Evolutionary conservation across 2,888 invertebrate genomes (phyloP).

Genomic region (Anaspis maculata): DNA sequence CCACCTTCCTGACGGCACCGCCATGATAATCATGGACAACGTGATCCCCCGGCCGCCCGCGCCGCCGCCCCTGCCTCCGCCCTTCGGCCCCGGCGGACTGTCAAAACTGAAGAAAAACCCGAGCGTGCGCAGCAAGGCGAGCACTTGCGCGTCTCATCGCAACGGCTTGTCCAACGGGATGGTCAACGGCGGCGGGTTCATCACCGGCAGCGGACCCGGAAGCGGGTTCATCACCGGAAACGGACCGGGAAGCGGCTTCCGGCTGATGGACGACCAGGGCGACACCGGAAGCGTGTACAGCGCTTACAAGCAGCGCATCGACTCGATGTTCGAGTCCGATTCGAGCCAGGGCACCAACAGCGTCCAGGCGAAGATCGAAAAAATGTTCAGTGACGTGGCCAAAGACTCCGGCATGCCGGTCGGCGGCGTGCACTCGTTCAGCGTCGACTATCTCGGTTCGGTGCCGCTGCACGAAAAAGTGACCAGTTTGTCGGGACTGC

Average conservation of each 20-base stretch:
- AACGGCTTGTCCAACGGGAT: slow-evolving; percentile 34
- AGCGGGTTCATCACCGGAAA: slow-evolving; percentile 75
- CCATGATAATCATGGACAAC: slow-evolving; percentile 28
- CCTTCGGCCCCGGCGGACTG: slow-evolving; percentile 9
- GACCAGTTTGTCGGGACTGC: slow-evolving; percentile 74
- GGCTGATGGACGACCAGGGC: slow-evolving; percentile 31
- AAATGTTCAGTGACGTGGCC: slow-evolving; percentile 72
- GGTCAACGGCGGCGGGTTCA: slow-evolving; percentile 38
- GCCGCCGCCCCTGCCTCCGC: slow-evolving; percentile 19
- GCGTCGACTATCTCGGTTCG: slow-evolving; percentile 76
- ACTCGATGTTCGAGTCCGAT: slow-evolving; percentile 63
- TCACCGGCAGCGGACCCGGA: slow-evolving; percentile 70
- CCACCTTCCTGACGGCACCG: too few relatives aligned
- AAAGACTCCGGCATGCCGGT: slow-evolving; percentile 49
- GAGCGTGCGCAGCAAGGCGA: slow-evolving; percentile 27
- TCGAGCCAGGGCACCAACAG: slow-evolving; percentile 50
- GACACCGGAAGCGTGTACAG: slow-evolving; percentile 47
- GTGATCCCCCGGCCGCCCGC: slow-evolving; percentile 31
- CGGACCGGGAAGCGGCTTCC: slow-evolving; percentile 38
- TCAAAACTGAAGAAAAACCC: slow-evolving; percentile 14
- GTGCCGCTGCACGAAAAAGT: slow-evolving; percentile 70
- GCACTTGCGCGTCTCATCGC: slow-evolving; percentile 26
- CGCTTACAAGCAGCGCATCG: slow-evolving; percentile 75
- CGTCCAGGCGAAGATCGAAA: slow-evolving; percentile 79
- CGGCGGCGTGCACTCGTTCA: slow-evolving; percentile 44